Evolutionary conservation across 2,113 vertebrate species (phyloP).

Genomic region (Odocoileus virginianus): DNA sequence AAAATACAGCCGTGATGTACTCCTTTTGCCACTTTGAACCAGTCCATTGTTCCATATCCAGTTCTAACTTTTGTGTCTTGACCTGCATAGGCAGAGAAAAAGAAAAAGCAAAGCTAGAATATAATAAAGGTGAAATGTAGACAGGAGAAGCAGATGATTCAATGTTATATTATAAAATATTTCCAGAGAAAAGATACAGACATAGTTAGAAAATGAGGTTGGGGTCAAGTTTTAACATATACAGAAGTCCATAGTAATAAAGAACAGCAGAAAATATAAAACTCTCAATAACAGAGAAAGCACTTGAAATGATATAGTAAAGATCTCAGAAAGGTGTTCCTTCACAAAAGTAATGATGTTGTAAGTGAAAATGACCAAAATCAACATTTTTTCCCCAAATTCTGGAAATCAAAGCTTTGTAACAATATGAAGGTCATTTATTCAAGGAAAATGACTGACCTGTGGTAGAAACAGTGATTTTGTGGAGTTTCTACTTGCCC

Average conservation of each 20-base stretch:
- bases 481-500: background rate
- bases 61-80: background rate
- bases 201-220: background rate
- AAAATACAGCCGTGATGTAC: background rate
- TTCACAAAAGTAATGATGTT: background rate
- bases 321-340: background rate
- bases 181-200: background rate
- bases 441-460: background rate
- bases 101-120: background rate
- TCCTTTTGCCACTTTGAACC: background rate
- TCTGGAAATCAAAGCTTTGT: background rate
- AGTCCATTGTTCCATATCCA: fast-evolving
- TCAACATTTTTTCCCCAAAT: background rate
- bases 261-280: background rate
- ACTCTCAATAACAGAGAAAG: background rate
- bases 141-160: background rate
- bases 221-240: background rate
- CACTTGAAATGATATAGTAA: background rate
- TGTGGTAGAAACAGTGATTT: background rate
- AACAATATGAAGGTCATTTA: background rate
- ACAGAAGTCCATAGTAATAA: background rate
- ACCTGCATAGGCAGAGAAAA: background rate
- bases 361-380: background rate
- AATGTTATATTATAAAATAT: background rate
- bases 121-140: background rate